These are phyloP conservation scores for Hydraecia micacea DNA, from an alignment of 2,888 invertebrate genomes.

Conservation along the genomic window DNA sequence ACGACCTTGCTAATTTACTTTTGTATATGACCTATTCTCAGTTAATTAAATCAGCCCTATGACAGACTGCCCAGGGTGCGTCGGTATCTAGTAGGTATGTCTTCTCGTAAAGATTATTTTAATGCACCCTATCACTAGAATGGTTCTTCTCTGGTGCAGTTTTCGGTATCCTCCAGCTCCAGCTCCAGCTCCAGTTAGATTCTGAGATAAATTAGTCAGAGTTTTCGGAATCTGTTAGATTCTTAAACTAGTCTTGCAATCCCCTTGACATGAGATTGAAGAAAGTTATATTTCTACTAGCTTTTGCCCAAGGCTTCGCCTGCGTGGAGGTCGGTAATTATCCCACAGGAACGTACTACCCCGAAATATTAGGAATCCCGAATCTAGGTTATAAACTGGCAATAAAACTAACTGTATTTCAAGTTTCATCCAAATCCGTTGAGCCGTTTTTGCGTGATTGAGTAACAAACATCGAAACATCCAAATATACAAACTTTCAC, in stretches of 20 bases:
- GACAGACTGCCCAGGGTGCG: neutral
- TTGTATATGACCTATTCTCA: too few species aligned
- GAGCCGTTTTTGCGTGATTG: neutral
- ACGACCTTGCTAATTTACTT: too few species aligned
- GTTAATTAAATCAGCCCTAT: too few species aligned
- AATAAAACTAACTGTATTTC: neutral
- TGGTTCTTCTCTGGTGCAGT: neutral
- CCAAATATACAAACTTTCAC: neutral
- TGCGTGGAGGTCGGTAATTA: too few species aligned
- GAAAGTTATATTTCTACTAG: neutral
- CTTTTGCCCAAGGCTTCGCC: too few species aligned
- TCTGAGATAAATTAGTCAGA: neutral
- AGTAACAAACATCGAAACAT: neutral
- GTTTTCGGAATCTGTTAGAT: neutral
- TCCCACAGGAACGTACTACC: too few species aligned
- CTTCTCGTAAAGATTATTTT: neutral
- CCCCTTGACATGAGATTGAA: neutral
- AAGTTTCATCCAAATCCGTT: neutral
- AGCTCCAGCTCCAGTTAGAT: neutral
- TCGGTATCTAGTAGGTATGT: neutral
- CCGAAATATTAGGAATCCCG: too few species aligned
- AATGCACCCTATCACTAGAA: neutral
- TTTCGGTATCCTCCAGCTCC: neutral
- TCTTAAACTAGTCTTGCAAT: neutral
- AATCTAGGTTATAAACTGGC: neutral